A percentile compares a stretch with the other conserved stretches of the same genome.
Evolutionary conservation across 1,140 invertebrate species (phyloP).

Genomic region (roundworm (Caenorhabditis elegans)): WBcel235 BX284605.5:10291001-10291500

Average conservation of each 20-base stretch:
- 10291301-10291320: neutral
- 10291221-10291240: neutral
- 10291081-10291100: conserved; percentile 12
- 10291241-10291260: too few species aligned
- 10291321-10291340: conserved; percentile 7
- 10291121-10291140: neutral
- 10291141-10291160: neutral
- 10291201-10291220: neutral
- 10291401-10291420: too few species aligned
- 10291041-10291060: neutral
- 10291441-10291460: too few species aligned
- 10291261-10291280: conserved; percentile 1
- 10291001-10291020: neutral
- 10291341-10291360: neutral
- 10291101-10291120: neutral
- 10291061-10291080: neutral
- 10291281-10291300: neutral
- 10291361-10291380: neutral
- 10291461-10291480: conserved; percentile 15
- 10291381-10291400: conserved; percentile 13
- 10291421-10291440: too few species aligned
- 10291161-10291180: conserved; percentile 1
- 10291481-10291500: conserved; percentile 4
- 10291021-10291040: conserved; percentile 1
- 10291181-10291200: neutral